These are phyloP conservation scores for Percina caprodes DNA, from an alignment of 2,113 vertebrate species.

Conservation along the genomic window DNA sequence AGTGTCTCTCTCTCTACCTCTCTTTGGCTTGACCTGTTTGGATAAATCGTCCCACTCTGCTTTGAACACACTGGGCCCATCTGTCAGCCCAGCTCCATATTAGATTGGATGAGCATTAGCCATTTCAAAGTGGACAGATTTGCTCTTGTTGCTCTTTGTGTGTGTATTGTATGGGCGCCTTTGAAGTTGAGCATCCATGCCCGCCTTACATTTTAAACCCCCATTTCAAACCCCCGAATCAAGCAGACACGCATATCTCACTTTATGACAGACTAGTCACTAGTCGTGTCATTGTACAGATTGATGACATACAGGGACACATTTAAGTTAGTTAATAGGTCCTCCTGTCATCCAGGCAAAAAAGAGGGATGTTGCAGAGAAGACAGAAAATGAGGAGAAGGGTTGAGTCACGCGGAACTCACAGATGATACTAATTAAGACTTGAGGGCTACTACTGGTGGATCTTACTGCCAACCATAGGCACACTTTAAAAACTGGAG, in stretches of 20 bases:
- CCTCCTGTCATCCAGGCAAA: conserved; percentile 16
- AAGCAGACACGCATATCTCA: conserved; percentile 29
- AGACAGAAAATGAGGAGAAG: conserved; percentile 2
- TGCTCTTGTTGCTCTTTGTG: conserved; percentile 58
- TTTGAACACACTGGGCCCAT: conserved; percentile 79
- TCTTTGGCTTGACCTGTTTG: conserved; percentile 73
- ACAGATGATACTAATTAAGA: conserved; percentile 72
- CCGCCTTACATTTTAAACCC: conserved; percentile 49
- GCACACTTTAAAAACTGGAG: conserved; percentile 49
- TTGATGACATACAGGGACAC: conserved; percentile 31
- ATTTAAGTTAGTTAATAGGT: conserved; percentile 52
- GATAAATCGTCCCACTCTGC: conserved; percentile 75
- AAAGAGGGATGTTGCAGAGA: conserved; percentile 7
- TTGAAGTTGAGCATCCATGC: conserved; percentile 19
- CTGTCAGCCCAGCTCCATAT: conserved; percentile 75
- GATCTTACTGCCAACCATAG: conserved; percentile 62
- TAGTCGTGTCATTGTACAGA: conserved; percentile 34
- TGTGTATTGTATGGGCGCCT: conserved; percentile 21
- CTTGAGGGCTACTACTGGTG: conserved; percentile 52
- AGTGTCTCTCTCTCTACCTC: conserved; percentile 58
- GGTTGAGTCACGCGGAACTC: conserved; percentile 53
- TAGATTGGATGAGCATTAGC: conserved; percentile 77
- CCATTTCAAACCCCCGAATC: conserved; percentile 36
- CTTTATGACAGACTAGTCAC: conserved; percentile 1
- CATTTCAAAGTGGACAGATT: conserved; percentile 76